A percentile compares a stretch with the other conserved stretches of the same genome.
phyloP scores from a whole-genome alignment of 2,888 invertebrate genomes.

The Cepaea hortensis region DNA sequence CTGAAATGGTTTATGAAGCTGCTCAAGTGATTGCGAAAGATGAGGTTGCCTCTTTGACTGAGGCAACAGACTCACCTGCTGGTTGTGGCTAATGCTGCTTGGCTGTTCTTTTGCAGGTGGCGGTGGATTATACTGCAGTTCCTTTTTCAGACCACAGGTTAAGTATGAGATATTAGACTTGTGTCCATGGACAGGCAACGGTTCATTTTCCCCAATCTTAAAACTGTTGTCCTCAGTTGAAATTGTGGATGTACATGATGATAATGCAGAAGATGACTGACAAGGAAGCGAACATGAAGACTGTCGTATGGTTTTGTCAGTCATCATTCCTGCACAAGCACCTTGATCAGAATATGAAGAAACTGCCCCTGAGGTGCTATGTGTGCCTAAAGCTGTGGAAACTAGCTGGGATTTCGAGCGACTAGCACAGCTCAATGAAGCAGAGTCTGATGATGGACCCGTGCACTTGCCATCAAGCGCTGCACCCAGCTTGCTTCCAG shows the following conservation, averaged over 20 bases:
- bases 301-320: not conserved
- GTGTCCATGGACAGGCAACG: not conserved
- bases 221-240: not conserved
- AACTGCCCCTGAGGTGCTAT: not conserved
- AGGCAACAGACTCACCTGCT: not conserved
- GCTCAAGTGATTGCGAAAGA: not conserved
- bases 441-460: not conserved
- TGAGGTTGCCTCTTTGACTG: not conserved
- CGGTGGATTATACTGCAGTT: not conserved
- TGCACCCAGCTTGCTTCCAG: not conserved
- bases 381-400: not conserved
- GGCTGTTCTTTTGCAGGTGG: not conserved
- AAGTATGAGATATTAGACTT: not conserved
- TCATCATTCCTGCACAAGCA: not conserved
- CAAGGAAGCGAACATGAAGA: not conserved
- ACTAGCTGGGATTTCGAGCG: not conserved
- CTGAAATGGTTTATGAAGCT: conserved; percentile 2
- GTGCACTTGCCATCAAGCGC: not conserved
- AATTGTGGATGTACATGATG: not conserved
- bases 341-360: not conserved
- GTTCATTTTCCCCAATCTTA: not conserved
- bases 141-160: not conserved
- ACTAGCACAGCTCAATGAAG: not conserved
- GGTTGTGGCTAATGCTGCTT: not conserved
- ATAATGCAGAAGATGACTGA: not conserved